These are phyloP conservation scores for Vanacampus margaritifer DNA, from an alignment of 2,113 vertebrate species.

Conservation along the genomic window DNA sequence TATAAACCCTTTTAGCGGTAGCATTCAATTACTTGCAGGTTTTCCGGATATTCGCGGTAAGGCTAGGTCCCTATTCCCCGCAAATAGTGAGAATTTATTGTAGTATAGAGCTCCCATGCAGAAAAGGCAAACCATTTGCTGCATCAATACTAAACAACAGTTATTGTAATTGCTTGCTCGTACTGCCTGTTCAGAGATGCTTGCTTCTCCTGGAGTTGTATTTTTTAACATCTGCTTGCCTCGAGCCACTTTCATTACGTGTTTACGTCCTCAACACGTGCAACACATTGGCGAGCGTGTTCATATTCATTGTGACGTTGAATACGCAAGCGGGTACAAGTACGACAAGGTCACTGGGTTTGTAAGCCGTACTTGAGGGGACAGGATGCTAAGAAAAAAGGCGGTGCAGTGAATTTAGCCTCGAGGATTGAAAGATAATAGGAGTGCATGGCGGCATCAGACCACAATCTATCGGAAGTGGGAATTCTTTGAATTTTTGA, in stretches of 20 bases:
- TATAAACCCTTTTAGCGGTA: neutral
- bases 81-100: neutral
- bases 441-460: neutral
- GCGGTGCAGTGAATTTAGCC: neutral
- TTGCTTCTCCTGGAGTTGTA: neutral
- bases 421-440: neutral
- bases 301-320: conserved; percentile 36
- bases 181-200: conserved; percentile 25
- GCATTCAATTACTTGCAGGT: neutral
- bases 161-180: neutral
- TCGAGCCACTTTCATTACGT: conserved; percentile 26
- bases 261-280: conserved; percentile 24
- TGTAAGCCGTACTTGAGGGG: neutral
- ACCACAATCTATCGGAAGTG: neutral
- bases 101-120: neutral
- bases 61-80: neutral
- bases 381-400: neutral
- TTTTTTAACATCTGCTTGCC: conserved; percentile 7
- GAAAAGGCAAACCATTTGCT: neutral
- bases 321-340: neutral
- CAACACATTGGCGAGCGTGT: conserved; percentile 21
- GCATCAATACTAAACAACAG: neutral
- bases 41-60: neutral
- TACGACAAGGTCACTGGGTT: conserved; percentile 32
- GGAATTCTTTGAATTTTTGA: neutral